Percentiles rank a stretch among this genome's conserved stretches.
phyloP scores from a whole-genome alignment of 1,140 invertebrate species.

The Tetramorium parvispinum region DNA sequence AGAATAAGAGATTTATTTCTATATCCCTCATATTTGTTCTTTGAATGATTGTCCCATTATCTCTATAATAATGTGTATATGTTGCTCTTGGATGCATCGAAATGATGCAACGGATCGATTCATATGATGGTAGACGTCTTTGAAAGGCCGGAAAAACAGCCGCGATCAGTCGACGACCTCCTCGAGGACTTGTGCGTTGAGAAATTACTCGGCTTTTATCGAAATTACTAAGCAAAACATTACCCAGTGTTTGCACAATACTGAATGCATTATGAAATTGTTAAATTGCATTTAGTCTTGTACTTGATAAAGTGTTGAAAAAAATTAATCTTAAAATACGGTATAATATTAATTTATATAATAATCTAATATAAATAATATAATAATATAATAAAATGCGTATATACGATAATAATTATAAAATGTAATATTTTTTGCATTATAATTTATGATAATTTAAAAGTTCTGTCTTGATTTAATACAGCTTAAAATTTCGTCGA shows the following conservation, averaged over 20 bases:
- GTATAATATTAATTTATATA: neutral
- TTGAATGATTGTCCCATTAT: conserved; percentile 6
- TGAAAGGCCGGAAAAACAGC: conserved; percentile 28
- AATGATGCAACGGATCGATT: conserved; percentile 43
- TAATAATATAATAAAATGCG: neutral
- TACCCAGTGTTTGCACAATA: neutral
- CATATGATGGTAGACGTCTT: conserved; percentile 15
- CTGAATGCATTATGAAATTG: conserved; percentile 24
- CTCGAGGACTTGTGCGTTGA: neutral
- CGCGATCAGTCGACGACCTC: conserved; percentile 21
- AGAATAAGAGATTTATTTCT: neutral
- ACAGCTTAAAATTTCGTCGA: neutral
- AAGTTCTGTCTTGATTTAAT: neutral
- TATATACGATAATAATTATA: neutral
- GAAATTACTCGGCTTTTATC: conserved; percentile 46
- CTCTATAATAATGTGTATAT: neutral
- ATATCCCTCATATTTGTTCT: neutral
- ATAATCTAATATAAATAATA: neutral
- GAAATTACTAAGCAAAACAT: conserved; percentile 31
- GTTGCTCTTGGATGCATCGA: neutral
- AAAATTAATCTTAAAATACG: neutral
- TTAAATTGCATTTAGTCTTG: conserved; percentile 6
- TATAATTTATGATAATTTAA: neutral
- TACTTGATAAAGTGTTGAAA: neutral
- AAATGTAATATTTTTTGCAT: neutral